Evolutionary conservation across 2,888 invertebrate species (phyloP).

Genomic region (Heliconius cydno): DNA sequence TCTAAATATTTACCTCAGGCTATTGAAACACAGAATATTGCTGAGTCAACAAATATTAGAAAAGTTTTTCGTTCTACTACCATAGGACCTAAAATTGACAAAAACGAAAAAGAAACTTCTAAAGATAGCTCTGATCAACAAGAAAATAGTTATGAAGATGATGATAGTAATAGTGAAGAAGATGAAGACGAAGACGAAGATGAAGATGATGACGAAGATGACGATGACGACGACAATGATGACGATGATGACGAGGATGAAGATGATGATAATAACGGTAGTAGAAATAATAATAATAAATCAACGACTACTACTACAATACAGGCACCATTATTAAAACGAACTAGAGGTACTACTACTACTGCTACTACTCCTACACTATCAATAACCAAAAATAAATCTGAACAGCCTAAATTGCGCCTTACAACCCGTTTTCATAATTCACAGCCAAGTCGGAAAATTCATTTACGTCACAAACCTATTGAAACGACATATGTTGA

Average conservation of each 20-base stretch:
- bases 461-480: slow-evolving; percentile 37
- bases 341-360: slow-evolving; percentile 49
- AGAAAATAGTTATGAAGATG: slow-evolving; percentile 58
- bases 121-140: slow-evolving; percentile 46
- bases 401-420: slow-evolving; percentile 55
- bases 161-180: slow-evolving; percentile 52
- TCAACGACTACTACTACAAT: slow-evolving; percentile 58
- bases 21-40: slow-evolving; percentile 56
- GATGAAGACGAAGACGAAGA: slow-evolving; percentile 52
- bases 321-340: slow-evolving; percentile 58
- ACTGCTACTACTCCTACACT: slow-evolving; percentile 43
- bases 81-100: slow-evolving; percentile 34
- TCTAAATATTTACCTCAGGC: slow-evolving; percentile 57
- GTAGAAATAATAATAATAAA: slow-evolving; percentile 52
- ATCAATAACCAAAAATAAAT: slow-evolving; percentile 45
- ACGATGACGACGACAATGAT: slow-evolving; percentile 56
- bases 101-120: slow-evolving; percentile 33
- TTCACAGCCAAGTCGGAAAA: slow-evolving; percentile 52
- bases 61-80: slow-evolving; percentile 55
- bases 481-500: slow-evolving; percentile 24
- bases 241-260: slow-evolving; percentile 62
- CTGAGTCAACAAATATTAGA: slow-evolving; percentile 60
- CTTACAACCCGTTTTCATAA: slow-evolving; percentile 69
- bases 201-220: slow-evolving; percentile 51
- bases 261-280: slow-evolving; percentile 40